Evolutionary conservation across 2,888 invertebrate species (phyloP).

Genomic region (Cerastis rubricosa): DNA sequence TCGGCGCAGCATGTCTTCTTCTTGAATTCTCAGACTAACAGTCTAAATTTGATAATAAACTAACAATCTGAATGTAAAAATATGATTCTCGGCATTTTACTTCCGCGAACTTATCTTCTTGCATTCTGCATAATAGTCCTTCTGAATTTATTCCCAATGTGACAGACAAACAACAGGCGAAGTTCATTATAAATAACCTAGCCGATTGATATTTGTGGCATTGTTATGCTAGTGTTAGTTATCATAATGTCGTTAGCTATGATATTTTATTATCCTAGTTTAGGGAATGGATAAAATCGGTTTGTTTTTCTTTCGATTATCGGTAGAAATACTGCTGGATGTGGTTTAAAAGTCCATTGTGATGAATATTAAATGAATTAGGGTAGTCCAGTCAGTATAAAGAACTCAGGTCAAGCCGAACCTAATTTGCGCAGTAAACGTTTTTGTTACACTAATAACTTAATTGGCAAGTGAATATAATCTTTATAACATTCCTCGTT

Average conservation of each 20-base stretch:
- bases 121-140: neutral
- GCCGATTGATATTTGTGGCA: conserved; percentile 28
- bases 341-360: neutral
- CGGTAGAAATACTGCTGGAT: neutral
- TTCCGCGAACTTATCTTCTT: neutral
- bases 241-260: conserved; percentile 11
- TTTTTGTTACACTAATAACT: neutral
- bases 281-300: neutral
- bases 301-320: neutral
- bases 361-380: neutral
- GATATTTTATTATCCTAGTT: conserved; percentile 17
- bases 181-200: conserved; percentile 4
- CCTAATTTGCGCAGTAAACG: neutral
- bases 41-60: no score
- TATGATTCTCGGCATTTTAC: neutral
- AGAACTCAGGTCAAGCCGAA: neutral
- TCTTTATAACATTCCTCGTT: neutral
- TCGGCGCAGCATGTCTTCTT: no score
- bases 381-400: neutral
- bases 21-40: no score
- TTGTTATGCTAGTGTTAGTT: conserved; percentile 20
- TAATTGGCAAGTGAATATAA: neutral
- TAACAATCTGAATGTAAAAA: neutral
- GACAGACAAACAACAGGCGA: neutral
- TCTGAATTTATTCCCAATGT: neutral